Conservation (phyloP, 2,797 vertebrate genomes). For the Xiphophorus birchmanni region DNA sequence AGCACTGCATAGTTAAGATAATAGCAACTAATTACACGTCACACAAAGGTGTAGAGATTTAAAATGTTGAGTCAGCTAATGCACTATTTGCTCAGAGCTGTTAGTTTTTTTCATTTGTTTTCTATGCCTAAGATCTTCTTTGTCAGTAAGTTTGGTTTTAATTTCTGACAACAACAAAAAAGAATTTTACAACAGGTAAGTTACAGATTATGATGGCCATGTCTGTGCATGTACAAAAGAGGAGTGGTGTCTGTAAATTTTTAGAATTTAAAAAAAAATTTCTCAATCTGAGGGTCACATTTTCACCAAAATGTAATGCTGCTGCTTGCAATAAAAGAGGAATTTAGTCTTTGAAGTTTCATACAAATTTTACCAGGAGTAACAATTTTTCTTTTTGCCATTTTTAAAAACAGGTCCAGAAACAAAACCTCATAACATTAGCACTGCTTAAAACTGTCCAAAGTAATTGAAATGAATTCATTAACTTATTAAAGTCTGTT, state of each 20-base stretch:
- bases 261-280: neutral
- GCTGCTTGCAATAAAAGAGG: neutral
- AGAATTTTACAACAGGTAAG: neutral
- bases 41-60: neutral
- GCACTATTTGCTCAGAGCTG: neutral
- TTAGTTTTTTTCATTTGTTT: neutral
- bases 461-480: neutral
- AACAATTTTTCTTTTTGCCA: neutral
- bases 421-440: neutral
- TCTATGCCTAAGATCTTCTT: neutral
- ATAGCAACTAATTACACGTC: neutral
- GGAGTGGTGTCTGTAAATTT: neutral
- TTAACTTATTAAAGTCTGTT: neutral
- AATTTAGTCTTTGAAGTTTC: neutral
- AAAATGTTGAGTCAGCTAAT: neutral
- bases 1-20: neutral
- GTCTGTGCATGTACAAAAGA: neutral
- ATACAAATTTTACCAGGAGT: neutral
- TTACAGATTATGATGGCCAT: neutral
- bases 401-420: neutral
- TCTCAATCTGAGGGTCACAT: neutral
- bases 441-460: neutral
- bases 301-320: neutral
- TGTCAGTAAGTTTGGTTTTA: neutral
- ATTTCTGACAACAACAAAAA: neutral